Percentiles rank a stretch among this genome's conserved stretches.
These are phyloP conservation scores for Epinephelus cyanopodus DNA, from an alignment of 2,113 vertebrate species.

Conservation along the genomic window DNA sequence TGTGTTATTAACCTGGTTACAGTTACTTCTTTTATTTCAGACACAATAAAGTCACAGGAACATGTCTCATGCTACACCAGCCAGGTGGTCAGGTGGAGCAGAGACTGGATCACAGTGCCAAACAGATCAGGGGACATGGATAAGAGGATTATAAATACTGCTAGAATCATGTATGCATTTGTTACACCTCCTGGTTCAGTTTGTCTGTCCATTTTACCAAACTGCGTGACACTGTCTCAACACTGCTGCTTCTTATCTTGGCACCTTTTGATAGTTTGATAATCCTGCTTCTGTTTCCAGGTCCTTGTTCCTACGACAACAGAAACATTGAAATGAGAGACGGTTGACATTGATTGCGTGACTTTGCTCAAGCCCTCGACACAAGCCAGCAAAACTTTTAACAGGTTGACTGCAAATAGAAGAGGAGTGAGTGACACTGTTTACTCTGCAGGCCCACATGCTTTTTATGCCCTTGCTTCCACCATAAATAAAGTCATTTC, in stretches of 20 bases:
- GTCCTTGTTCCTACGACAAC: not conserved
- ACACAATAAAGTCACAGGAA: not conserved
- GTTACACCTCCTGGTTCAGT: not conserved
- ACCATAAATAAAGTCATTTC: slow-evolving; percentile 10
- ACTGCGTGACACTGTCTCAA: not conserved
- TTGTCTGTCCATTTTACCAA: not conserved
- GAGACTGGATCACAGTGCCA: not conserved
- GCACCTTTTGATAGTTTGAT: not conserved
- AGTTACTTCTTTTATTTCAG: slow-evolving; percentile 12
- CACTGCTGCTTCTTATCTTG: not conserved
- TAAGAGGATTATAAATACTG: not conserved
- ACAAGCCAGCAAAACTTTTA: not conserved
- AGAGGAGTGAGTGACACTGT: slow-evolving; percentile 16
- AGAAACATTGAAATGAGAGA: not conserved
- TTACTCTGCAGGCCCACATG: slow-evolving; percentile 37
- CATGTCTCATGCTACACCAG: not conserved
- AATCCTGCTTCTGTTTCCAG: slow-evolving; percentile 6
- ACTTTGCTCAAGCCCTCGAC: not conserved
- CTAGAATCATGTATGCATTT: not conserved
- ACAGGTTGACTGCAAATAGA: slow-evolving; percentile 50
- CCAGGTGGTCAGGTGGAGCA: not conserved
- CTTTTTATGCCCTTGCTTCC: slow-evolving; percentile 3
- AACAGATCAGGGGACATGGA: not conserved
- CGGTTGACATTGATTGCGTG: not conserved
- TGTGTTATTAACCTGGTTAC: not conserved